A percentile compares a stretch with the other conserved stretches of the same genome.
phyloP scores from a whole-genome alignment of 2,888 invertebrate genomes.

The Sarcophaga subvicina region DNA sequence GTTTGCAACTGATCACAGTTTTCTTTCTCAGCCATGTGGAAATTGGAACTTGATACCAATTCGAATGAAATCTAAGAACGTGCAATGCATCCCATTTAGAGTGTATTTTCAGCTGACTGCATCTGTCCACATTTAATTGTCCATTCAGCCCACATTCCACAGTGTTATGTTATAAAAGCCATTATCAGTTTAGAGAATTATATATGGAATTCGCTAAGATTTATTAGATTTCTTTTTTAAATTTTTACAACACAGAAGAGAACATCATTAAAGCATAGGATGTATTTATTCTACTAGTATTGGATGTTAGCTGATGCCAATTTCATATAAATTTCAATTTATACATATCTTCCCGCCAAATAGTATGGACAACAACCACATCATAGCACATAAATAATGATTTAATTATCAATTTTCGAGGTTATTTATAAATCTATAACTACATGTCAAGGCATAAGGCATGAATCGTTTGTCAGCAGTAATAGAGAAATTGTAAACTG shows the following conservation, averaged over 20 bases:
- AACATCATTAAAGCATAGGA: slow-evolving; percentile 52
- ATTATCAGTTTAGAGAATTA: too few species aligned
- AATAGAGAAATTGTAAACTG: background rate
- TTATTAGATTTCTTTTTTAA: background rate
- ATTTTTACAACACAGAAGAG: background rate
- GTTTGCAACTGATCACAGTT: too few species aligned
- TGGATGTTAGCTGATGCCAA: slow-evolving; percentile 36
- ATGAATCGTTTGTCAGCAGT: slow-evolving; percentile 32
- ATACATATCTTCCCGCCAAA: slow-evolving; percentile 35
- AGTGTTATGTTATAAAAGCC: too few species aligned
- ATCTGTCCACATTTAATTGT: too few species aligned
- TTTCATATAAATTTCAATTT: slow-evolving; percentile 36
- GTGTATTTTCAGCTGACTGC: too few species aligned
- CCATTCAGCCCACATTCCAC: too few species aligned
- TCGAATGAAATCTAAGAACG: too few species aligned
- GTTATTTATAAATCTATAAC: slow-evolving; percentile 64
- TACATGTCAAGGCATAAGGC: slow-evolving; percentile 57
- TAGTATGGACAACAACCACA: background rate
- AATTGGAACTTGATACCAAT: too few species aligned
- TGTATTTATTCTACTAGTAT: slow-evolving; percentile 35
- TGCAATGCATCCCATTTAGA: too few species aligned
- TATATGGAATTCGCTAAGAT: background rate
- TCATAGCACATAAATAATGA: slow-evolving; percentile 12
- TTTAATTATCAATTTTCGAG: slow-evolving; percentile 66
- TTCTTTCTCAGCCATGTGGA: too few species aligned